These are phyloP conservation scores for Uria aalge DNA, from an alignment of 2,113 vertebrate genomes.

Conservation along the genomic window DNA sequence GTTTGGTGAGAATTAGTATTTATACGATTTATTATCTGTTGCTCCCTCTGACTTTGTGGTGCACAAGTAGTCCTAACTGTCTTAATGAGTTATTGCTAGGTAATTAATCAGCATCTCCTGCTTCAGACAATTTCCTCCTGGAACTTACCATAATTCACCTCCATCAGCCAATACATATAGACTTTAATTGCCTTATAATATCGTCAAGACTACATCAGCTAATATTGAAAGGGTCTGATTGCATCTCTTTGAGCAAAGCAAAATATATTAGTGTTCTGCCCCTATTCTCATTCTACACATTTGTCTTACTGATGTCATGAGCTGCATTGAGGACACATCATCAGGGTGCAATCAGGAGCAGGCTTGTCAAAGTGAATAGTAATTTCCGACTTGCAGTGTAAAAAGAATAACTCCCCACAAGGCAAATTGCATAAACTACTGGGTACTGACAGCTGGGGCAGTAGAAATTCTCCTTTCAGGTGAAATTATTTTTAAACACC, in stretches of 20 bases:
- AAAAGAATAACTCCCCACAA: neutral
- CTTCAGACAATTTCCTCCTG: neutral
- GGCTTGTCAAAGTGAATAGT: neutral
- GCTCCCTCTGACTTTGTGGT: neutral
- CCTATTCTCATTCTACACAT: neutral
- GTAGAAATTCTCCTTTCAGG: neutral
- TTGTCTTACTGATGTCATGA: neutral
- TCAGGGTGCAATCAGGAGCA: neutral
- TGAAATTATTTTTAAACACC: neutral
- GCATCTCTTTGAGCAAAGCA: conserved; percentile 6
- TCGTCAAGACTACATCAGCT: neutral
- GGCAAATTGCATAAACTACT: neutral
- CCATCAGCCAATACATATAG: neutral
- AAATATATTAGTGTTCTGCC: neutral
- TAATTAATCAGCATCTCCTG: conserved; percentile 42
- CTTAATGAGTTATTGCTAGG: neutral
- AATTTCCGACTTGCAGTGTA: neutral
- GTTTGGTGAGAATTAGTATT: neutral
- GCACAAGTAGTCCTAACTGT: neutral
- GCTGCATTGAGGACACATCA: neutral
- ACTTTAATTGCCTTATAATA: conserved; percentile 33
- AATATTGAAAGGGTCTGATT: neutral
- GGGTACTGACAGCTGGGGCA: neutral
- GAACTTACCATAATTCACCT: neutral
- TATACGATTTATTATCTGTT: neutral